These are phyloP conservation scores for Heterotis niloticus DNA, from an alignment of 2,113 vertebrate species.

Conservation along the genomic window DNA sequence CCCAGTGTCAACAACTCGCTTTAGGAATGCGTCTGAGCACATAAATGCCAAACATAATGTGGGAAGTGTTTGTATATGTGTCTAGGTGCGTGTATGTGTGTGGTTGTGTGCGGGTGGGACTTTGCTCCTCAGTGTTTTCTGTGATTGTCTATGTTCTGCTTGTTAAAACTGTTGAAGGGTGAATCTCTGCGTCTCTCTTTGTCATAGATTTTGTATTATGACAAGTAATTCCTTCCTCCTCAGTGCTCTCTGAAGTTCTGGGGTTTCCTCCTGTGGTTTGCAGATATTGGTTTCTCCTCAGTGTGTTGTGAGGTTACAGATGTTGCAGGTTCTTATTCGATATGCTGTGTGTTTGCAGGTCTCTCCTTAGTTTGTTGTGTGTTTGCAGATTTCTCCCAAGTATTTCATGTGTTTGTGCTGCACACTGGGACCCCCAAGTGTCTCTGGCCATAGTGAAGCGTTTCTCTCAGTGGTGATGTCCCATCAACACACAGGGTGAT, in stretches of 20 bases:
- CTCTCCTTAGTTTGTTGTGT: no score
- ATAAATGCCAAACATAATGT: slow-evolving; percentile 42
- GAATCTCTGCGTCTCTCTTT: no score
- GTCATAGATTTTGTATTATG: no score
- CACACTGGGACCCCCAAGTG: background rate
- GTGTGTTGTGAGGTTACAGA: no score
- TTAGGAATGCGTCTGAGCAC: slow-evolving; percentile 36
- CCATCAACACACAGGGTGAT: background rate
- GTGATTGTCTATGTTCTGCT: no score
- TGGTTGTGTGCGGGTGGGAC: background rate
- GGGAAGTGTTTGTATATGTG: background rate
- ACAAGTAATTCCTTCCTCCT: background rate
- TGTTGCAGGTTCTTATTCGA: background rate
- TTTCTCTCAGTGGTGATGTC: background rate
- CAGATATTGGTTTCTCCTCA: background rate
- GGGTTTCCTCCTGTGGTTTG: background rate
- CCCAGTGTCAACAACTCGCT: slow-evolving; percentile 32
- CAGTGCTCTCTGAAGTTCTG: background rate
- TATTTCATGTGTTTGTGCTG: background rate
- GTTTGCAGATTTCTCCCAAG: no score
- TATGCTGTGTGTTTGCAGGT: no score
- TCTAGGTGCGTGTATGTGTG: background rate
- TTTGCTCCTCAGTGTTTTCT: background rate
- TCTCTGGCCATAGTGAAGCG: background rate
- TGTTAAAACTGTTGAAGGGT: no score